Evolutionary conservation across 2,797 vertebrate genomes (phyloP).

Genomic region (Mormyrops attenuatus): DNA sequence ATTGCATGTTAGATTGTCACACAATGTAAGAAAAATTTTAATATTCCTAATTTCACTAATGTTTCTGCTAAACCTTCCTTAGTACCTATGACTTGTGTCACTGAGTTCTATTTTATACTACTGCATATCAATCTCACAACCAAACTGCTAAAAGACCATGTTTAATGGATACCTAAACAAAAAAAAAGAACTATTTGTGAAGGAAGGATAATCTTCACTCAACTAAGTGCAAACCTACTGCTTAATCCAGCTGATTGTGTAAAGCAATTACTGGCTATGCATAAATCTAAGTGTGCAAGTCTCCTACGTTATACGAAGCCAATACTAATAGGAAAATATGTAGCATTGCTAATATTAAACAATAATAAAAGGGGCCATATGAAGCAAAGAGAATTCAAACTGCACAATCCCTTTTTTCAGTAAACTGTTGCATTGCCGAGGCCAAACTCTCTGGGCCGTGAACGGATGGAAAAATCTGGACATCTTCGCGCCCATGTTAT

Average conservation of each 20-base stretch:
- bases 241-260: conserved; percentile 20
- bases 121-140: background rate
- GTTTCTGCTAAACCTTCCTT: background rate
- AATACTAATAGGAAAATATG: conserved; percentile 21
- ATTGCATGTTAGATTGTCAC: background rate
- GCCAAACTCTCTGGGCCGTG: background rate
- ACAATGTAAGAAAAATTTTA: background rate
- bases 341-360: conserved; percentile 18
- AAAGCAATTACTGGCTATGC: conserved; percentile 21
- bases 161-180: conserved; percentile 17
- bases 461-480: background rate
- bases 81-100: background rate
- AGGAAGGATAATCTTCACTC: background rate
- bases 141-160: background rate
- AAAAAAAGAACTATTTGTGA: background rate
- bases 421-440: background rate
- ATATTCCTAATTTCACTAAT: background rate
- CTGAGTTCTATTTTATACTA: background rate
- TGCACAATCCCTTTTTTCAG: conserved; percentile 20
- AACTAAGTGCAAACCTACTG: background rate
- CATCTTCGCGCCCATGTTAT: background rate
- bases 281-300: conserved; percentile 11
- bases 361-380: background rate
- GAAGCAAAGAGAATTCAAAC: background rate
- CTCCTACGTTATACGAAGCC: background rate